Base-by-base conservation (phyloP, 2,113 vertebrate genomes). In the Callocephalon fimbriatum region DNA sequence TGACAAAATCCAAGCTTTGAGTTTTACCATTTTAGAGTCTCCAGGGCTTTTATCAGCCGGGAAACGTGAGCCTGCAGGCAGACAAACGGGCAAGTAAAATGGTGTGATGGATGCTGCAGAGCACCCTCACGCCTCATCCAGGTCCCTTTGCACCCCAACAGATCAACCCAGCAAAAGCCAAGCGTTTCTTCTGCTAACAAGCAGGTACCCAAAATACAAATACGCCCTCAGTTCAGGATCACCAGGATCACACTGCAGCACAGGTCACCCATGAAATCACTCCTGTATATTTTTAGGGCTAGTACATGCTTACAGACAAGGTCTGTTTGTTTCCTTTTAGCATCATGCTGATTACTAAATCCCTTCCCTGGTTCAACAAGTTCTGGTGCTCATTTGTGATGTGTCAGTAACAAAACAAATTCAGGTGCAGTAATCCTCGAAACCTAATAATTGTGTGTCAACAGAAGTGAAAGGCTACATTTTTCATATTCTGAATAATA, bases 261-360 rank as follows among this genome's bases (percentile, higher is more conserved):
- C 85, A 92, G 86, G 67, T 71, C 95, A 93, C 61, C 94, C 74
- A 32, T 74, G 94, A 96, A 95, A 95, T 89, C 51, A 53, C 71
- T 63, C 20, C 31, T 51, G 74, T 29, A 11, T 70, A 23, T 87
- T 90, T 91, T 50, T 35, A 68, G 92, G 48, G 26, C 74, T 77
- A 48, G 47, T 22, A 21, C 81, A 47, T 7, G 59, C 78, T 20
- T 70, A 77, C 53, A 59, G 92, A 82, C 76, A 68, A 73, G 68
- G 14, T 27, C 91, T 56, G 18, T 92, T 82, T 86, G 90, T 79
- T 93, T 89, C 68, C 63, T 95, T 81, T 59, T 22, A 73, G 74
- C 44, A 9, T 9, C 17, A 8, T 61, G 51, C 50, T 45, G 42
- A 82, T 95, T 73, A 70, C 89, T n/a, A 87, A 95, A 91, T 84